phyloP scores from a whole-genome alignment of 2,888 invertebrate species.

The Mallateleia sp. region DNA sequence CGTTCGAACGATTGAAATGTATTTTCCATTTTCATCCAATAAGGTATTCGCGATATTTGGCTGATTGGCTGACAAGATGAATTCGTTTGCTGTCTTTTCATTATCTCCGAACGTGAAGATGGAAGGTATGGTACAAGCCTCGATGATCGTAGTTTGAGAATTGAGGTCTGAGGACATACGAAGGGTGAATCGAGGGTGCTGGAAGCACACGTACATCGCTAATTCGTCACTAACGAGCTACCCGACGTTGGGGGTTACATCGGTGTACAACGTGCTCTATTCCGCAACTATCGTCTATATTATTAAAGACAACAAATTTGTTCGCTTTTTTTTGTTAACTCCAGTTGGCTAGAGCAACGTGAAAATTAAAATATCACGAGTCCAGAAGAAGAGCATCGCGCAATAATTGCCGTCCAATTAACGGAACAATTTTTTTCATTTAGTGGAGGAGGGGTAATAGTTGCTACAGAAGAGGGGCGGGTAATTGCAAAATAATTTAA shows the following conservation, averaged over 20 bases:
- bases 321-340: background rate
- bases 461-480: too few relatives aligned
- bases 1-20: slow-evolving; percentile 10
- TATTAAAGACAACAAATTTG: slow-evolving; percentile 52
- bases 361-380: slow-evolving; percentile 10
- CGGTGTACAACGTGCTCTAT: slow-evolving; percentile 79
- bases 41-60: slow-evolving; percentile 55
- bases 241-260: slow-evolving; percentile 83
- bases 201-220: slow-evolving; percentile 90
- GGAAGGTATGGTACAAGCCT: slow-evolving; percentile 53
- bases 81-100: slow-evolving; percentile 81
- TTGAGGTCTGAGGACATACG: slow-evolving; percentile 85
- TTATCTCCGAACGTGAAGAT: slow-evolving; percentile 77
- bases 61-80: slow-evolving; percentile 76
- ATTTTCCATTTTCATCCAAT: slow-evolving; percentile 51
- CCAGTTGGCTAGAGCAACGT: background rate
- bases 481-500: too few relatives aligned
- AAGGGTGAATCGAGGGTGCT: slow-evolving; percentile 84
- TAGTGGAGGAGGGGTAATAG: background rate
- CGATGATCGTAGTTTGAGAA: slow-evolving; percentile 79
- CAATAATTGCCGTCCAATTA: slow-evolving; percentile 13
- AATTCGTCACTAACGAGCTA: slow-evolving; percentile 91
- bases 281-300: slow-evolving; percentile 54
- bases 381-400: background rate
- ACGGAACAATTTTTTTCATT: background rate